Evolutionary conservation across 1,140 invertebrate species (phyloP).

Genomic region (Danaus melanippus): DNA sequence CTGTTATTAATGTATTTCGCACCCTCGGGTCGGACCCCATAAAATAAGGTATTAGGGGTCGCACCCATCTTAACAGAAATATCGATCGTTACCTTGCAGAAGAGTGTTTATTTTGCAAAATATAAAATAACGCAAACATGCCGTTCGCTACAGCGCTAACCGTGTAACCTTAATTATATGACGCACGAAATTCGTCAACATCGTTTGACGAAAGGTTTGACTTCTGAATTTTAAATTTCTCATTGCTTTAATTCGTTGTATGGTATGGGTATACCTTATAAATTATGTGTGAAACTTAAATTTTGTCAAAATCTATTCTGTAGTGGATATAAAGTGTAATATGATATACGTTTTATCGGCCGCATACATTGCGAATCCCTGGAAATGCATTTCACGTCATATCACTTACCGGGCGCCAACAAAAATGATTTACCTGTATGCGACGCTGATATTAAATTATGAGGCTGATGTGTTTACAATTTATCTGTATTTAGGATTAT

Average conservation of each 20-base stretch:
- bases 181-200: no score
- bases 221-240: no score
- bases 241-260: slow-evolving; percentile 1
- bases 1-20: slow-evolving; percentile 24
- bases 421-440: slow-evolving; percentile 17
- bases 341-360: no score
- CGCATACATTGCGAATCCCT: slow-evolving; percentile 5
- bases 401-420: slow-evolving; percentile 20
- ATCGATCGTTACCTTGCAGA: slow-evolving; percentile 19
- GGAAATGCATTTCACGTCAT: slow-evolving; percentile 34
- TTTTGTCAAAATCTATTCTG: background rate
- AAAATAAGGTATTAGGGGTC: slow-evolving; percentile 19
- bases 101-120: slow-evolving; percentile 16
- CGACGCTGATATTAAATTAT: slow-evolving; percentile 14
- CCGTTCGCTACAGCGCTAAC: no score
- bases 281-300: background rate
- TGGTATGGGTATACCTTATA: slow-evolving; percentile 1
- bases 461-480: slow-evolving; percentile 5
- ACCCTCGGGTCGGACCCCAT: slow-evolving; percentile 19
- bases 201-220: no score
- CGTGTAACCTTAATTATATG: no score
- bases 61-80: slow-evolving; percentile 17
- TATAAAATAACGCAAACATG: slow-evolving; percentile 12
- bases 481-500: background rate
- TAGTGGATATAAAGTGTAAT: no score